Evolutionary conservation across 2,113 vertebrate species (phyloP).

Genomic region (Myocastor coypus): DNA sequence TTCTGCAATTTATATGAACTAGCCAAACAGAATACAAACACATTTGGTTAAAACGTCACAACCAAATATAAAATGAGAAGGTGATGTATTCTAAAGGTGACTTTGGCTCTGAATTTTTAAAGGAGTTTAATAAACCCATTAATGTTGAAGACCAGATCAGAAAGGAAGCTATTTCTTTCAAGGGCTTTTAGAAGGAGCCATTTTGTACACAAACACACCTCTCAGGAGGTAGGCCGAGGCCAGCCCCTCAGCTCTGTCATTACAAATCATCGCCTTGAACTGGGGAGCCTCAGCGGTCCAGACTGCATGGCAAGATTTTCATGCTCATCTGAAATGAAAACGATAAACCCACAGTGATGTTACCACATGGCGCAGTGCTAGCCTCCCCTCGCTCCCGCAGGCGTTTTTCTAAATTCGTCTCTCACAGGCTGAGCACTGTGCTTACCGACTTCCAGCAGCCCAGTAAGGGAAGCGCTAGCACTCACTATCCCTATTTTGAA

Average conservation of each 20-base stretch:
- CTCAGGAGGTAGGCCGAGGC: background rate
- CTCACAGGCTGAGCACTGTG: background rate
- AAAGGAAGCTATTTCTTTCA: slow-evolving; percentile 11
- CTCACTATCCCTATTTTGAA: background rate
- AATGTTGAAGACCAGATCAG: slow-evolving; percentile 17
- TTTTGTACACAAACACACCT: slow-evolving; percentile 2
- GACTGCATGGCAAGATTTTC: background rate
- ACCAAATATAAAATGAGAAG: slow-evolving; percentile 26
- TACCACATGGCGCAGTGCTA: background rate
- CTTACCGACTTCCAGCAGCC: background rate
- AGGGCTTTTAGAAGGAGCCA: background rate
- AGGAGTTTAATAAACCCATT: slow-evolving; percentile 6
- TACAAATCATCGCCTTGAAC: background rate
- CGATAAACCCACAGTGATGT: background rate
- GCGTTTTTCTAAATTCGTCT: background rate
- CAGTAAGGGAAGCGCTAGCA: background rate
- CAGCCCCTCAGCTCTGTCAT: background rate
- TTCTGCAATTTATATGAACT: background rate
- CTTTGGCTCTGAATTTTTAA: background rate
- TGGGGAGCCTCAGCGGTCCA: background rate
- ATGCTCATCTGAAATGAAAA: background rate
- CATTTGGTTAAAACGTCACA: background rate
- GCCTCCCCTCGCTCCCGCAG: background rate
- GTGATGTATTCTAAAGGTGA: slow-evolving; percentile 38
- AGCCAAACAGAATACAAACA: slow-evolving; percentile 59